phyloP scores from a whole-genome alignment of 2,797 vertebrate species.

The Tachyglossus aculeatus region DNA sequence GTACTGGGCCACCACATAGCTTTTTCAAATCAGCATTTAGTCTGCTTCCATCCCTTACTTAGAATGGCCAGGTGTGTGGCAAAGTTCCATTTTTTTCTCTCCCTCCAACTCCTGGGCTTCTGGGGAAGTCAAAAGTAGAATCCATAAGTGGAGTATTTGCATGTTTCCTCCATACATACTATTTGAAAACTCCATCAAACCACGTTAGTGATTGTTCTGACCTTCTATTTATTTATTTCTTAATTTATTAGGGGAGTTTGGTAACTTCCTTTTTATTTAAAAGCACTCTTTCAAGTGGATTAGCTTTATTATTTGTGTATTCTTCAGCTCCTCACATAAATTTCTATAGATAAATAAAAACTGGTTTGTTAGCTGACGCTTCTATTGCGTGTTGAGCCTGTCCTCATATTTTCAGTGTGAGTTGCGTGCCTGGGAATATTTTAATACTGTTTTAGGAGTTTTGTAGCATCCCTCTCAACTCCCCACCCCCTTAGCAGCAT shows the following conservation, averaged over 20 bases:
- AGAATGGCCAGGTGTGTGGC: background rate
- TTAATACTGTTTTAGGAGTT: constrained; percentile 55
- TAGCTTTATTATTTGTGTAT: no score
- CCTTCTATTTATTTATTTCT: no score
- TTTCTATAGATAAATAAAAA: constrained; percentile 50
- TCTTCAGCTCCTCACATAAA: constrained; percentile 58
- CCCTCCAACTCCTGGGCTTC: constrained; percentile 25
- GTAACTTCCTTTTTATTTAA: no score
- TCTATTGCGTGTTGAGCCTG: constrained; percentile 55
- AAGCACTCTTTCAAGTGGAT: no score
- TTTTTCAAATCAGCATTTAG: constrained; percentile 22
- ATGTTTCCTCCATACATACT: no score
- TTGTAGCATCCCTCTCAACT: constrained; percentile 27
- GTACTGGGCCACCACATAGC: background rate
- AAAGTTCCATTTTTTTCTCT: constrained; percentile 15
- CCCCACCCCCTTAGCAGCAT: constrained; percentile 7
- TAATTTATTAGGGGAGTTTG: no score
- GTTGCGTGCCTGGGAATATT: constrained; percentile 62
- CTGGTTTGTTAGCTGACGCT: constrained; percentile 48
- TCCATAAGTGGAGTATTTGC: no score
- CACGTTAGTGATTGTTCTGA: constrained; percentile 21
- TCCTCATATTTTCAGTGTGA: constrained; percentile 55
- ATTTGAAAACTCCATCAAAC: no score
- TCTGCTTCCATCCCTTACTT: constrained; percentile 17
- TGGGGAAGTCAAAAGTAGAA: constrained; percentile 29